phyloP scores from a whole-genome alignment of 2,797 vertebrate genomes.

The Pristis pectinata region DNA sequence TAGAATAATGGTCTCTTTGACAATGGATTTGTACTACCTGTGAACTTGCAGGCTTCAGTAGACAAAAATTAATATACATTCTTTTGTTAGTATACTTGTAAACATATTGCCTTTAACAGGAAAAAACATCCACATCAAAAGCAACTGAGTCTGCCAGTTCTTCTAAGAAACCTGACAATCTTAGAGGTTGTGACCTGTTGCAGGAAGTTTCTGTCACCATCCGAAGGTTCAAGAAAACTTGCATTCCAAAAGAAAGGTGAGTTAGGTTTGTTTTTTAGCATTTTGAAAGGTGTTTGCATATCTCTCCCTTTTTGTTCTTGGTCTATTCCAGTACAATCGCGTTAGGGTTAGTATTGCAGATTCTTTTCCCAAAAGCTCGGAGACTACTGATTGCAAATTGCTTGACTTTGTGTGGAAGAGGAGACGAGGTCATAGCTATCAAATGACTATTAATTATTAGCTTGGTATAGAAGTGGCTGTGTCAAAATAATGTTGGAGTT shows the following conservation, averaged over 20 bases:
- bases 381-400: neutral
- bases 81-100: neutral
- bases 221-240: constrained; percentile 96
- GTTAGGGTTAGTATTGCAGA: neutral
- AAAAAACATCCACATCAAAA: constrained; percentile 82
- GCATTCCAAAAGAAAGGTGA: constrained; percentile 89
- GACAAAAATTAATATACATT: neutral
- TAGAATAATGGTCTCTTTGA: constrained; percentile 49
- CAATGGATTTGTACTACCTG: neutral
- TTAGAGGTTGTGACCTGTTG: constrained; percentile 88
- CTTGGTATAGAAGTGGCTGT: neutral
- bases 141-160: constrained; percentile 65
- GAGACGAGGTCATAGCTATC: neutral
- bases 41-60: neutral
- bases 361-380: neutral
- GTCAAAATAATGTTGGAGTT: neutral
- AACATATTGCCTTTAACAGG: constrained; percentile 56
- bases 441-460: neutral
- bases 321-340: neutral
- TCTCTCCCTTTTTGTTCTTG: neutral
- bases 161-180: constrained; percentile 85
- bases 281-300: neutral
- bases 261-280: constrained; percentile 35
- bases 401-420: too few species aligned
- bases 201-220: constrained; percentile 96